These are phyloP conservation scores for Cyphomyrus discorhynchus DNA, from an alignment of 2,113 vertebrate genomes.

Conservation along the genomic window DNA sequence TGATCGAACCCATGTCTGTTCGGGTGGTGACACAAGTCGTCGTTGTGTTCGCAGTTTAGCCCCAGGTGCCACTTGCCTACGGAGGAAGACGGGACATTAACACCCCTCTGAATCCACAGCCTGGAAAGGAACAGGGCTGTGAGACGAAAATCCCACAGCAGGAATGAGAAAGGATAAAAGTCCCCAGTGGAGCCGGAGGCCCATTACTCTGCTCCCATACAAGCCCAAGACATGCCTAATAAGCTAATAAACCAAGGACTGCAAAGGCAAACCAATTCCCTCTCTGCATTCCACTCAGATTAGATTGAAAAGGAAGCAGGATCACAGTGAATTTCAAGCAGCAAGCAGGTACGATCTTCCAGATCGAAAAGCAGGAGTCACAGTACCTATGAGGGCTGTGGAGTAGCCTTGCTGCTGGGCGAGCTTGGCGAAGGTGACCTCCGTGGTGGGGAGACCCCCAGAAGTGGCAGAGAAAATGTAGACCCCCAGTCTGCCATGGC, in stretches of 20 bases:
- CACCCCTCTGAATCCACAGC: not conserved
- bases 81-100: not conserved
- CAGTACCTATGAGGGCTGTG: conserved; percentile 60
- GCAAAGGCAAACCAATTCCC: not conserved
- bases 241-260: not conserved
- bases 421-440: conserved; percentile 72
- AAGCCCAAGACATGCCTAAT: not conserved
- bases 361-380: not conserved
- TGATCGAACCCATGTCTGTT: conserved; percentile 71
- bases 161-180: not conserved
- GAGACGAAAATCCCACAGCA: not conserved
- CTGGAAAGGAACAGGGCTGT: not conserved
- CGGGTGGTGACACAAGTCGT: conserved; percentile 84
- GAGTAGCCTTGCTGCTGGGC: conserved; percentile 68
- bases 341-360: not conserved
- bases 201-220: not conserved
- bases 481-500: conserved; percentile 26
- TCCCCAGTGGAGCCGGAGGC: not conserved
- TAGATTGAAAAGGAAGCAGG: not conserved
- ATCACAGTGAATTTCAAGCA: not conserved
- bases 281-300: not conserved
- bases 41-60: conserved; percentile 64
- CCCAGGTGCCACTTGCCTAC: conserved; percentile 86
- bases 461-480: conserved; percentile 57
- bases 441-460: conserved; percentile 71